A percentile compares a stretch with the other conserved stretches of the same genome.
Evolutionary conservation across 2,113 vertebrate species (phyloP).

Genomic region (Tachuris rubrigastra): DNA sequence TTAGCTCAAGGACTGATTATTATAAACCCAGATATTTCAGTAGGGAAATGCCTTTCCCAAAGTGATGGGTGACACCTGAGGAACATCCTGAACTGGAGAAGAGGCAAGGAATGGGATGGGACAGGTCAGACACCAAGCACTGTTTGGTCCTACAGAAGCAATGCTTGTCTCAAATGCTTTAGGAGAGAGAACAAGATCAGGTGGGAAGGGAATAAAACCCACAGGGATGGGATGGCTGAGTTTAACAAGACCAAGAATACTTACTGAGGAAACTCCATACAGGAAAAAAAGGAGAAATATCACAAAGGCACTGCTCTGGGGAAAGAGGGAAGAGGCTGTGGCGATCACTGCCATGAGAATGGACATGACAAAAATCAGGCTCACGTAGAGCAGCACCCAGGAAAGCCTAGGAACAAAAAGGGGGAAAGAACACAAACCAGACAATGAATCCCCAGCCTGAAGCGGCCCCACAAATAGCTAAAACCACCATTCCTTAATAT

Average conservation of each 20-base stretch:
- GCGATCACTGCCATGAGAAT: constrained; percentile 93
- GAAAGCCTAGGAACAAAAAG: constrained; percentile 82
- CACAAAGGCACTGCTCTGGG: constrained; percentile 88
- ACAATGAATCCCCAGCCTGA: background rate
- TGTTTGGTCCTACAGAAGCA: background rate
- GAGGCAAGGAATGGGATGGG: background rate
- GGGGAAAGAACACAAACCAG: background rate
- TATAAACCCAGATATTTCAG: background rate
- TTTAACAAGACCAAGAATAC: constrained; percentile 16
- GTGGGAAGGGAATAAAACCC: background rate
- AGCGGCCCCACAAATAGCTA: background rate
- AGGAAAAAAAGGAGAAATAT: constrained; percentile 93
- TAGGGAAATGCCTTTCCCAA: accelerated
- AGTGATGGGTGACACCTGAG: background rate
- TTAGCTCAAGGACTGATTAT: background rate
- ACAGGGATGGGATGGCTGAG: background rate
- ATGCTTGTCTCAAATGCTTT: accelerated
- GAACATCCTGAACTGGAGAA: background rate
- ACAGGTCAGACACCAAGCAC: background rate
- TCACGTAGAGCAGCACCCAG: constrained; percentile 94
- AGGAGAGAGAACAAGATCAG: background rate
- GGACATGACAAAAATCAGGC: constrained; percentile 91
- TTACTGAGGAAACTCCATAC: constrained; percentile 94
- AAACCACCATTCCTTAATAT: background rate
- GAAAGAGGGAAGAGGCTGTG: constrained; percentile 90